Base-by-base conservation (phyloP, 1,140 invertebrate genomes). In the Popillia japonica region DNA sequence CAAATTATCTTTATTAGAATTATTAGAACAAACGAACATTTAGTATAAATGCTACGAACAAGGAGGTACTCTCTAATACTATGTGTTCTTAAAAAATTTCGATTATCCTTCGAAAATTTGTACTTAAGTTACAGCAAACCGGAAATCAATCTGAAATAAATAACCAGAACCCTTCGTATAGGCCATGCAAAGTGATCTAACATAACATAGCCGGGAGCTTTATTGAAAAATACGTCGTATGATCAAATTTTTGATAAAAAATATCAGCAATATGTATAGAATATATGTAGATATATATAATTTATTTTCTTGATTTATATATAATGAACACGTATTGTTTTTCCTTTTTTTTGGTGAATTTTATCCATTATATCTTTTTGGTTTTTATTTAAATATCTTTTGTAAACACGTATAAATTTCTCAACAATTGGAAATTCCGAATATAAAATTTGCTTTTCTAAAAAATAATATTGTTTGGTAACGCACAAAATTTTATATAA, bases 391-490 rank as follows among this genome's bases (percentile, higher is more conserved):
- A 17, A 68, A 27, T 68, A 68, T 68, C 34, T 40, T 68, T 74
- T 74, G 41, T 74, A 74, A 74, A 74, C 23, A 74, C 40, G 72
- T 74, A 74, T 41, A 74, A 74, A 74, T 44, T 74, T 74, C 34
- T 40, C 72, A 74, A 74, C 72, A 74, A 74, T 74, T 44, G 40
- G 27, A 74, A 41, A 41, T 68, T 74, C 40, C 72, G 40, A 74
- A 41, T 74, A 74, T 74, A 74, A 74, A 74, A 44, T 41, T 74
- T 74, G 61, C 11, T 22, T 3, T 34, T 68, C 61, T 68, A 68
- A 68, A 68, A 68, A 68, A 68, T 68, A 68, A 68, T 27, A 68
- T 68, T 20, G 61, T 68, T 68, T 68, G 7, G 22, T 68, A 10
- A 27, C 27, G 27, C 27, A 34, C 27, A 34, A 34, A 34, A 34